Base-by-base conservation (phyloP, 2,797 vertebrate species). In the Prunella strophiata region DNA sequence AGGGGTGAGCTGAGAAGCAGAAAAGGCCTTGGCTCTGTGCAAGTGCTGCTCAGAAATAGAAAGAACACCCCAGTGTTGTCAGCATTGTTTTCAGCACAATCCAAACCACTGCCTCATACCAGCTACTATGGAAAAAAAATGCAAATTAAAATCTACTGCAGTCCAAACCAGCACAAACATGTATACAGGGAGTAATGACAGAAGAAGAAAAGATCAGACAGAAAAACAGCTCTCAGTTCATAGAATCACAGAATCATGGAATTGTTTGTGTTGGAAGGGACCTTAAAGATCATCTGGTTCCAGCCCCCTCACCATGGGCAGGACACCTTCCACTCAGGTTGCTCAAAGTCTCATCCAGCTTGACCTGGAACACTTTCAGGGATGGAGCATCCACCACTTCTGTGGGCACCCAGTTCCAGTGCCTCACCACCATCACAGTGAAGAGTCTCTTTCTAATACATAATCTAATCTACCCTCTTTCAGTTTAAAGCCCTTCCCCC, bases 261-360 rank as follows among this genome's bases (percentile, higher is more conserved):
- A 59, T 18, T 17, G 3, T 27, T 51, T 83, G 4, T 17, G 10
- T 61, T 57, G 30, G 16, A 61, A 61, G 16, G 2, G 11, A 57
- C 18, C 7, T 47, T 75, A 66, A 47, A 57, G 15, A 38, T 9
- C 26, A 50, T 2, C 6, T 23, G 8, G 6, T 51, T 70, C 47
- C 29, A 50, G 12, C 0, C 1, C 14, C 13, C 15, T 22, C 17
- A n/a, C 9, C 62, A 57, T 5, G 10, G 17, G 9, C 52, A 51
- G 23, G 51, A 51, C 6, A 57, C 9, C 21, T 78, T 68, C 12
- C 26, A 16, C 13, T 42, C 36, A 57, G 13, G n/a, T 21, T 66
- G 22, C 21, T 48, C 34, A 72, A 38, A 84, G 9, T 14, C 1
- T 42, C 21, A 23, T 52, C 9, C 32, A 29, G 0, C 27, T 25